A percentile compares a stretch with the other conserved stretches of the same genome.
Conservation (phyloP, 2,797 vertebrate species). For the Rhincodon typus region DNA sequence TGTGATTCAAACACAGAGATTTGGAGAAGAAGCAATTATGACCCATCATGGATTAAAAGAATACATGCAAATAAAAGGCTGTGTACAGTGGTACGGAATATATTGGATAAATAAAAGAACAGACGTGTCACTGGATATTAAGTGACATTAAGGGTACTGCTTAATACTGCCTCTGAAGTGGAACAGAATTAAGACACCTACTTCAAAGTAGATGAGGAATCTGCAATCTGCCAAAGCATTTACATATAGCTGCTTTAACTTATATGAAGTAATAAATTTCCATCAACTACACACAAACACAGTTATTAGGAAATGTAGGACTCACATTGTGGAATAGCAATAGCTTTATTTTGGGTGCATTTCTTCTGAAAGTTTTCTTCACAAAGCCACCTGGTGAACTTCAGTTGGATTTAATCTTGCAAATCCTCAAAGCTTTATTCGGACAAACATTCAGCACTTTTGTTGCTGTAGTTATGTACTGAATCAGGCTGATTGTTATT, state of each 20-base stretch:
- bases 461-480: slow-evolving; percentile 40
- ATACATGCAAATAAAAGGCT: slow-evolving; percentile 77
- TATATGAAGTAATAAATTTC: slow-evolving; percentile 74
- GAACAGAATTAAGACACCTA: slow-evolving; percentile 75
- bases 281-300: slow-evolving; percentile 45
- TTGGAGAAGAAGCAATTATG: slow-evolving; percentile 85
- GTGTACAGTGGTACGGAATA: slow-evolving; percentile 80
- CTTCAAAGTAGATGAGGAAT: slow-evolving; percentile 81
- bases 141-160: slow-evolving; percentile 97
- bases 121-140: slow-evolving; percentile 94
- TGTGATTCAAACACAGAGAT: slow-evolving; percentile 87
- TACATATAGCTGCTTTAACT: slow-evolving; percentile 98
- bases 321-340: background rate
- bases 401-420: slow-evolving; percentile 7
- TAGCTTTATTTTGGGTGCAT: background rate
- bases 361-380: background rate
- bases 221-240: slow-evolving; percentile 77
- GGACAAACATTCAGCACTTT: background rate
- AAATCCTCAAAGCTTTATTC: slow-evolving; percentile 37
- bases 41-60: slow-evolving; percentile 81
- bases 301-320: background rate
- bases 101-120: slow-evolving; percentile 84
- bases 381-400: slow-evolving; percentile 8
- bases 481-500: slow-evolving; percentile 56
- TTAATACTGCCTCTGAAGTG: slow-evolving; percentile 85